phyloP scores from a whole-genome alignment of 2,113 vertebrate species.

The Myotis yumanensis region DNA sequence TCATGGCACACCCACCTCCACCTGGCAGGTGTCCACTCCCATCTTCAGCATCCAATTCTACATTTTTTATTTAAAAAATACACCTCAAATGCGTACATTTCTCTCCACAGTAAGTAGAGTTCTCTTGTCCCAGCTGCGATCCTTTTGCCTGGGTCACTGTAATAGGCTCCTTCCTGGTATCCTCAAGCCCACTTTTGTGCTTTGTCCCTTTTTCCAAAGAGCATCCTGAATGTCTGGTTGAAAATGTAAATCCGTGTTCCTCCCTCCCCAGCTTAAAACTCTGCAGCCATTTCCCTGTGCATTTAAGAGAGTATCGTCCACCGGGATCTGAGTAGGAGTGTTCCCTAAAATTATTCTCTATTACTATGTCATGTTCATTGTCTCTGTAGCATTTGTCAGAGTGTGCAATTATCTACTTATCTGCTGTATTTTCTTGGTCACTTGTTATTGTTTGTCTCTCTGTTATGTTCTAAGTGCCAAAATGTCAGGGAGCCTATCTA shows the following conservation, averaged over 20 bases:
- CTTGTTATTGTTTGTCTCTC: background rate
- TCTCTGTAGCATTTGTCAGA: background rate
- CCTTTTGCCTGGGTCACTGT: rapidly evolving
- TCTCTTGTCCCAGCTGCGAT: rapidly evolving
- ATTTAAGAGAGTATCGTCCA: background rate
- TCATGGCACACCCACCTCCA: rapidly evolving
- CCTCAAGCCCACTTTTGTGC: rapidly evolving
- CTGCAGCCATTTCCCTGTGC: background rate
- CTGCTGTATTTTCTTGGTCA: background rate
- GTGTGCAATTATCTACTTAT: background rate
- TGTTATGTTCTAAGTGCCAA: background rate
- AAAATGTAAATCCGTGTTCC: background rate
- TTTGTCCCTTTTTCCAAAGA: background rate
- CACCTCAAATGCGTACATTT: rapidly evolving
- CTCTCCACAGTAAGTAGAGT: rapidly evolving
- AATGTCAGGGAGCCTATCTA: background rate
- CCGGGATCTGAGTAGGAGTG: rapidly evolving
- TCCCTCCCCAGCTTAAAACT: background rate
- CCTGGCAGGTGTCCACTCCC: too few species aligned
- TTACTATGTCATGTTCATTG: background rate
- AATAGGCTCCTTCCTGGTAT: background rate
- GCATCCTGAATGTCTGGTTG: background rate
- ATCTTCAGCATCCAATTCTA: background rate
- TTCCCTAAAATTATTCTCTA: background rate
- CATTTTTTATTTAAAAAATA: background rate